A percentile compares a stretch with the other conserved stretches of the same genome.
phyloP scores from a whole-genome alignment of 1,140 invertebrate species.

The Epicauta chinensis region DNA sequence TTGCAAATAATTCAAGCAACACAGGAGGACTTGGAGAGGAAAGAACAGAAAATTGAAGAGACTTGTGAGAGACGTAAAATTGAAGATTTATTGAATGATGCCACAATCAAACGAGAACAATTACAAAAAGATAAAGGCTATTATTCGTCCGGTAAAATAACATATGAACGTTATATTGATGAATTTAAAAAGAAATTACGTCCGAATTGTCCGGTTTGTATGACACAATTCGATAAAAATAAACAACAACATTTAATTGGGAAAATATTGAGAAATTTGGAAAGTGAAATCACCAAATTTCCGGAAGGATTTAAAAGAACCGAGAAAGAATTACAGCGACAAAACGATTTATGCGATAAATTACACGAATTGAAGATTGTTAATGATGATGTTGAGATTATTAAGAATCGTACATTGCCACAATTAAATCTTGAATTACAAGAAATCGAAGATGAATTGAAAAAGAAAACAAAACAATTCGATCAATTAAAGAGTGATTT shows the following conservation, averaged over 20 bases:
- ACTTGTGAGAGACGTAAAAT: slow-evolving; percentile 41
- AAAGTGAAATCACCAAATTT: slow-evolving; percentile 46
- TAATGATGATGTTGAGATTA: slow-evolving; percentile 27
- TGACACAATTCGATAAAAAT: slow-evolving; percentile 21
- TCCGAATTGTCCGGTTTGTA: slow-evolving; percentile 38
- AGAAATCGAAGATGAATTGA: slow-evolving; percentile 19
- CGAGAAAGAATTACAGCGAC: slow-evolving; percentile 37
- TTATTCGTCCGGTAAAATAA: slow-evolving; percentile 41
- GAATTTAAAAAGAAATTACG: slow-evolving; percentile 28
- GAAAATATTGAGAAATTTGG: slow-evolving; percentile 41
- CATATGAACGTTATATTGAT: slow-evolving; percentile 44
- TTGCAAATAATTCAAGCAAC: slow-evolving; percentile 31
- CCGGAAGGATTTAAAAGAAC: slow-evolving; percentile 39
- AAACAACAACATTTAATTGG: slow-evolving; percentile 21
- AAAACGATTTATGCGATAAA: too few relatives aligned
- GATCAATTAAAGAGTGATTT: slow-evolving; percentile 21
- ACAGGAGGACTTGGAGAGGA: slow-evolving; percentile 39
- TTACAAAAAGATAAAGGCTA: slow-evolving; percentile 45
- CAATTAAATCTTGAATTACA: slow-evolving; percentile 19
- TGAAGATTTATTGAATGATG: slow-evolving; percentile 36
- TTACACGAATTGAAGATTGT: slow-evolving; percentile 33
- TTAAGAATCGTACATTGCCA: slow-evolving; percentile 23
- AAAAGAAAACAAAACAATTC: slow-evolving; percentile 20
- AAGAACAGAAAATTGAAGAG: slow-evolving; percentile 39
- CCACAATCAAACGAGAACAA: slow-evolving; percentile 39